Conservation (phyloP, 2,888 invertebrate genomes). For the Ptilodon capucinus region DNA sequence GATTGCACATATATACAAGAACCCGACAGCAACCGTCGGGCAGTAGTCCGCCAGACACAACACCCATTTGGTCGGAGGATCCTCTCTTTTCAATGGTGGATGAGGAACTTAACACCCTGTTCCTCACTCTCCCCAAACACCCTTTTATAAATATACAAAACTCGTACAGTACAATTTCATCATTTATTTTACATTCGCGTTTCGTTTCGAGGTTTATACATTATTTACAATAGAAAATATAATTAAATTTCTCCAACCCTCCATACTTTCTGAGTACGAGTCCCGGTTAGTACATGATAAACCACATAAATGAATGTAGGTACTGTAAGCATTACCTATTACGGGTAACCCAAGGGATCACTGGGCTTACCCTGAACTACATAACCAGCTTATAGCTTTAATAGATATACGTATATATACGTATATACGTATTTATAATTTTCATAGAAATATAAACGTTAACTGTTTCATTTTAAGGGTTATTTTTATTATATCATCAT, state of each 20-base stretch:
- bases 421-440: slow-evolving; percentile 1
- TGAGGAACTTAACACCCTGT: too few species aligned
- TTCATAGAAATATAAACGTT: neutral
- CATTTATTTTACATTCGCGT: too few species aligned
- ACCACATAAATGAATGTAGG: slow-evolving; percentile 11
- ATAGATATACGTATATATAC: slow-evolving; percentile 8
- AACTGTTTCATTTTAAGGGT: neutral
- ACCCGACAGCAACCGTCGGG: too few species aligned
- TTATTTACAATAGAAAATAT: neutral
- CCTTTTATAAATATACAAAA: too few species aligned
- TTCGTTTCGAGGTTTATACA: too few species aligned
- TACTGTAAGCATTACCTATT: slow-evolving; percentile 9
- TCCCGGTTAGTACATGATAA: neutral
- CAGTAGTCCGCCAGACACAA: too few species aligned
- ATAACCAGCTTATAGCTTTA: slow-evolving; percentile 6
- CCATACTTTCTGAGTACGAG: neutral
- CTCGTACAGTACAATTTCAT: too few species aligned
- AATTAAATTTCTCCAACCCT: neutral
- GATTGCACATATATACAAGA: too few species aligned
- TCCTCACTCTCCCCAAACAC: too few species aligned
- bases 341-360: slow-evolving; percentile 5
- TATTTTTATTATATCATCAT: too few species aligned
- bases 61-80: too few species aligned
- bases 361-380: slow-evolving; percentile 1
- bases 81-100: too few species aligned